Evolutionary conservation across 2,113 vertebrate genomes (phyloP).

Genomic region (Pomatorhinus ruficollis): DNA sequence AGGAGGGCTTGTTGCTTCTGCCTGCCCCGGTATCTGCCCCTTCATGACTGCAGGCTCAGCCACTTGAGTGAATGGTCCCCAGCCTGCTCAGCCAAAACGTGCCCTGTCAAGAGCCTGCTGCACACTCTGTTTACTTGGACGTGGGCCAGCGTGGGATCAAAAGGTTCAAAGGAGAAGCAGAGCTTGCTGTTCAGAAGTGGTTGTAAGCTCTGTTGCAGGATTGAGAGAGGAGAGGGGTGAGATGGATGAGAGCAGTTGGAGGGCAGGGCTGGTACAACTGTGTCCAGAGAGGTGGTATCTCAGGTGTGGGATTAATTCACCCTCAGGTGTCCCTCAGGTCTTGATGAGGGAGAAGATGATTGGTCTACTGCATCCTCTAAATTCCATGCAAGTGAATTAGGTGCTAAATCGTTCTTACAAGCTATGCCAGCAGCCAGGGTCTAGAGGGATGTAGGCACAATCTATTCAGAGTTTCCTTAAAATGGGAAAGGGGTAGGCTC

Average conservation of each 20-base stretch:
- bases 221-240: background rate
- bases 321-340: background rate
- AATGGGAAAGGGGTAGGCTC: background rate
- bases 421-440: background rate
- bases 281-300: background rate
- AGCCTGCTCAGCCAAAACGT: background rate
- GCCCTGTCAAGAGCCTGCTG: background rate
- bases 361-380: background rate
- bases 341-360: background rate
- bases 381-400: background rate
- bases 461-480: background rate
- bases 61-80: rapidly evolving
- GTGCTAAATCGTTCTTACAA: background rate
- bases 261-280: background rate
- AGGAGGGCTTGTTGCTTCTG: background rate
- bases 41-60: background rate
- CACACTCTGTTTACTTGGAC: background rate
- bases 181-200: background rate
- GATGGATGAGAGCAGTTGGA: background rate
- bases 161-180: background rate
- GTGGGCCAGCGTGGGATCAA: background rate
- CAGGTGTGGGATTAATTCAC: background rate
- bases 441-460: background rate
- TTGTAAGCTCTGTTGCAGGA: background rate
- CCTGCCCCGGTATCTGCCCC: background rate